phyloP scores from a whole-genome alignment of 1,140 invertebrate species.

The Saccostrea echinata region DNA sequence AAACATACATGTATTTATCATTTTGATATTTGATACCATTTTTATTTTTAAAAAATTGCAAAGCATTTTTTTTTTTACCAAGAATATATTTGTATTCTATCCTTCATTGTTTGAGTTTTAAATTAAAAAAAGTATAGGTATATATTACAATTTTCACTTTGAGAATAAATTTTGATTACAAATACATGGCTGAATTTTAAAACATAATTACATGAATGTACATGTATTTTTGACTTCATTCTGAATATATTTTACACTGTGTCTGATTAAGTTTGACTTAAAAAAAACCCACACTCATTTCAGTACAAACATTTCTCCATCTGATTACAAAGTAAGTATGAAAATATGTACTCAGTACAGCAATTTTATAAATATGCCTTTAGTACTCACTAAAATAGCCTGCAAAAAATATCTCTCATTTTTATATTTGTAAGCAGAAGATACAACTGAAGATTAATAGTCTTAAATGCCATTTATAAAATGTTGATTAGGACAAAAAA shows the following conservation, averaged over 20 bases:
- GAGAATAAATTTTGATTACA: not conserved
- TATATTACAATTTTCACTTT: not conserved
- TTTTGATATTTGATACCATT: constrained; percentile 11
- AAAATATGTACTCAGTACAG: no score
- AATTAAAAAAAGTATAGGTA: not conserved
- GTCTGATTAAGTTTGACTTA: no score
- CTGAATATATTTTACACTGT: not conserved
- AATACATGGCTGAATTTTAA: not conserved
- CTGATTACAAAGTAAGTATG: no score
- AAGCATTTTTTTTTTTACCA: not conserved
- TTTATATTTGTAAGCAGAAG: no score
- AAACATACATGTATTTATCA: not conserved
- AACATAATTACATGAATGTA: not conserved
- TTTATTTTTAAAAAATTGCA: not conserved
- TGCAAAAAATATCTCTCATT: no score
- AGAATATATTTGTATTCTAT: not conserved
- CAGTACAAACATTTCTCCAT: no score
- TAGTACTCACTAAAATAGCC: no score
- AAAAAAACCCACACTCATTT: no score
- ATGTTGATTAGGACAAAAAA: no score
- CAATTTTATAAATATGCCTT: no score
- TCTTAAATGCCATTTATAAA: no score
- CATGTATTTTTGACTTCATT: not conserved
- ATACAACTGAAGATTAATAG: no score
- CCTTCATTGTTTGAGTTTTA: not conserved